These are phyloP conservation scores for Acanthoscelides obtectus DNA, from an alignment of 2,888 invertebrate genomes.

Conservation along the genomic window DNA sequence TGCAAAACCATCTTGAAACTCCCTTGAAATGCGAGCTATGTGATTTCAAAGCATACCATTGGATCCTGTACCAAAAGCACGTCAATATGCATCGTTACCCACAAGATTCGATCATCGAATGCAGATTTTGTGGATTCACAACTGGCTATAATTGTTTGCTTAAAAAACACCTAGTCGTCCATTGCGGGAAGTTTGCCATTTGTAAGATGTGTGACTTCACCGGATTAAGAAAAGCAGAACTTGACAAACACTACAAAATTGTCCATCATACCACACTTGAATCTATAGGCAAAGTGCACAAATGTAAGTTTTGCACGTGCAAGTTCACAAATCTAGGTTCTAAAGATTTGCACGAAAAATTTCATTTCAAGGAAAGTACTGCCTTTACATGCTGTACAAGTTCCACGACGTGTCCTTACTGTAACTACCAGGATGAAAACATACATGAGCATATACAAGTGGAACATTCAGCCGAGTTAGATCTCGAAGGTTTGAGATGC, in stretches of 20 bases:
- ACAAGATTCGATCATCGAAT: not conserved
- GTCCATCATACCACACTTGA: not conserved
- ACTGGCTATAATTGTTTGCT: not conserved
- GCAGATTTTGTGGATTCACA: not conserved
- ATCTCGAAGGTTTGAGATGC: not conserved
- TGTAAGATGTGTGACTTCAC: not conserved
- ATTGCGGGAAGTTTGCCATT: not conserved
- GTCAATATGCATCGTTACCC: not conserved
- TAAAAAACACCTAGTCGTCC: not conserved
- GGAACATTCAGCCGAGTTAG: not conserved
- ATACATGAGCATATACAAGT: not conserved
- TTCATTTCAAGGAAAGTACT: not conserved
- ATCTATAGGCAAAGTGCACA: not conserved
- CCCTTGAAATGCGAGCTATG: not conserved
- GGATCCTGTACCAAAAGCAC: not conserved
- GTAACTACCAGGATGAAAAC: too few species aligned
- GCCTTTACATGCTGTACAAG: not conserved
- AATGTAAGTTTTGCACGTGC: not conserved
- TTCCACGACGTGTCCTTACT: not conserved
- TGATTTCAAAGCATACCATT: not conserved
- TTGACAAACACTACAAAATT: not conserved
- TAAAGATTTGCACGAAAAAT: not conserved
- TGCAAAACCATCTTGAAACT: not conserved
- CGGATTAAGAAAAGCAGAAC: not conserved
- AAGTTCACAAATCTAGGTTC: not conserved